Evolutionary conservation across 1,140 invertebrate species (phyloP).

Genomic region (Drosophila tropicalis): DNA sequence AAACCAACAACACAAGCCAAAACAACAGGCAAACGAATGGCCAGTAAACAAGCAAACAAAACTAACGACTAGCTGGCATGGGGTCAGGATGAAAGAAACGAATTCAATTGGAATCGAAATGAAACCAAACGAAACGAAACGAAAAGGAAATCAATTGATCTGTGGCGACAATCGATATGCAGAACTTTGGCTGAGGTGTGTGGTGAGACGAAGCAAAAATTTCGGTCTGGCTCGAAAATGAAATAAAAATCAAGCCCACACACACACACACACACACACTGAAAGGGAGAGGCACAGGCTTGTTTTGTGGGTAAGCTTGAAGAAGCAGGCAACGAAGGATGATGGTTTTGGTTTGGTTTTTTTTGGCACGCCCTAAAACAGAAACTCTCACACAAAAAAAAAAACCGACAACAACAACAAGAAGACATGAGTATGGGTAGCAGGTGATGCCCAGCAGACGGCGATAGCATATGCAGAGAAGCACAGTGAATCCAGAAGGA

Average conservation of each 20-base stretch:
- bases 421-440: constrained; percentile 19
- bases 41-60: constrained; percentile 29
- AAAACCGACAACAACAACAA: neutral
- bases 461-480: constrained; percentile 56
- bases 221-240: constrained; percentile 32
- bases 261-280: constrained; percentile 8
- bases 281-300: neutral
- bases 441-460: constrained; percentile 43
- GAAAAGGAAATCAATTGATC: constrained; percentile 79
- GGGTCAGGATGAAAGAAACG: constrained; percentile 6
- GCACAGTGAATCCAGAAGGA: constrained; percentile 34
- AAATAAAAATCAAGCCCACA: constrained; percentile 14
- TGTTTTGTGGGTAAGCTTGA: constrained; percentile 56
- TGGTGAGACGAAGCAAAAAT: constrained; percentile 15
- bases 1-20: constrained; percentile 17
- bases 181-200: constrained; percentile 16
- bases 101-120: constrained; percentile 2
- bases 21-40: constrained; percentile 18
- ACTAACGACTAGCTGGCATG: constrained; percentile 45
- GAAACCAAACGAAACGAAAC: constrained; percentile 35
- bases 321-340: constrained; percentile 38
- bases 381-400: constrained; percentile 30
- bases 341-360: constrained; percentile 20
- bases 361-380: constrained; percentile 48
- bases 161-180: constrained; percentile 71